phyloP scores from a whole-genome alignment of 2,113 vertebrate genomes.

The Echinops telfairi region DNA sequence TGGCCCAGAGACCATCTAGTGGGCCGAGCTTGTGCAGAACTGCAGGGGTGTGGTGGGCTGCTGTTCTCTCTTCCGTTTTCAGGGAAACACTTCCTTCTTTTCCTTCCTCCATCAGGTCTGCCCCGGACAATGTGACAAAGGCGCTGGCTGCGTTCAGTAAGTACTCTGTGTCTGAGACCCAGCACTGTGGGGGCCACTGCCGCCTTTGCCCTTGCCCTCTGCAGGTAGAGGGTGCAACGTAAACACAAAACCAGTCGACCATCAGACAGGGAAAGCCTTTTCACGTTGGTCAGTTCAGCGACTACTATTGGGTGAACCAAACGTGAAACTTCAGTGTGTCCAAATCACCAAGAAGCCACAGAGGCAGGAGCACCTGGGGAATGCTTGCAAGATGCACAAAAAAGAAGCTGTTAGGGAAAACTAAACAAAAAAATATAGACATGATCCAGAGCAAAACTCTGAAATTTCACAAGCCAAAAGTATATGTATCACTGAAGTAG shows the following conservation, averaged over 20 bases:
- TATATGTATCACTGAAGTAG: background rate
- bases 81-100: conserved; percentile 35
- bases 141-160: conserved; percentile 95
- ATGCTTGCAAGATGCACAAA: background rate
- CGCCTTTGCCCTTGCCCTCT: background rate
- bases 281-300: background rate
- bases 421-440: no score
- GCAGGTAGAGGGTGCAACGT: background rate
- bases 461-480: background rate
- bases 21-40: background rate
- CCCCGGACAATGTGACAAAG: conserved; percentile 86
- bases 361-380: background rate
- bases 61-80: background rate
- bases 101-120: conserved; percentile 85
- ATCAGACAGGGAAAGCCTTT: background rate
- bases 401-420: background rate
- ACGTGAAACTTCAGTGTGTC: background rate
- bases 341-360: background rate
- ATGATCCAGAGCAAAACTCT: no score
- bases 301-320: background rate
- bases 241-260: background rate
- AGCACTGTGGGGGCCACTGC: background rate
- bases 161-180: conserved; percentile 77
- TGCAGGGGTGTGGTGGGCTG: rapidly evolving
- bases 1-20: background rate